Evolutionary conservation across 2,113 vertebrate species (phyloP).

Genomic region (Bombycilla garrulus): DNA sequence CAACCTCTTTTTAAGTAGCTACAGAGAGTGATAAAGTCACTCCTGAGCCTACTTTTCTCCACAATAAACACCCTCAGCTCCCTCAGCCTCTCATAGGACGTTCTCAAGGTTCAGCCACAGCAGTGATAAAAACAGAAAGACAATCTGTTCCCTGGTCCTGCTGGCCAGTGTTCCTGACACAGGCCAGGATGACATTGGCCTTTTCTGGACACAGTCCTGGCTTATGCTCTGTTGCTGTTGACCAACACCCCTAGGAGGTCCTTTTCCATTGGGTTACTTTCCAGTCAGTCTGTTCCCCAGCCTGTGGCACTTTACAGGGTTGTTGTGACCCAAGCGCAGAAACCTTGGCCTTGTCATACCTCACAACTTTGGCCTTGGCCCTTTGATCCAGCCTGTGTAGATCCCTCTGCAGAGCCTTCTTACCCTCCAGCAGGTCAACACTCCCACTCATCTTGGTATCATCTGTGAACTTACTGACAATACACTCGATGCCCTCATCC

Average conservation of each 20-base stretch:
- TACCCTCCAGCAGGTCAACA: neutral
- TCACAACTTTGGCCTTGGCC: neutral
- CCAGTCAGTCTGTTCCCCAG: neutral
- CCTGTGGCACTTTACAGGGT: fast-evolving
- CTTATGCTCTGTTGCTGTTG: neutral
- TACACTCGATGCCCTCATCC: fast-evolving
- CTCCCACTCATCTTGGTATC: no score
- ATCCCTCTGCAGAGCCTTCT: neutral
- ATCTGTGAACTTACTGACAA: neutral
- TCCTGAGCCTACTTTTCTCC: neutral
- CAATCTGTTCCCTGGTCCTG: neutral
- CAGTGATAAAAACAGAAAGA: neutral
- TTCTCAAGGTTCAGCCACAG: neutral
- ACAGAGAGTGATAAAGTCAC: neutral
- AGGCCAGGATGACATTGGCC: neutral
- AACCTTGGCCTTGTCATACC: neutral
- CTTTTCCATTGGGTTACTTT: neutral
- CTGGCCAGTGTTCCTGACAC: neutral
- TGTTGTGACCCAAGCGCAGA: neutral
- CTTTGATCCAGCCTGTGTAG: neutral
- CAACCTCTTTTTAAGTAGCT: neutral
- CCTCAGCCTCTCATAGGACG: neutral
- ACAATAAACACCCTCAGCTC: neutral
- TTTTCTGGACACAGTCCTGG: neutral
- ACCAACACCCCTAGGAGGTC: no score